Evolutionary conservation across 1,140 invertebrate genomes (phyloP).

Genomic region (Maniola jurtina): DNA sequence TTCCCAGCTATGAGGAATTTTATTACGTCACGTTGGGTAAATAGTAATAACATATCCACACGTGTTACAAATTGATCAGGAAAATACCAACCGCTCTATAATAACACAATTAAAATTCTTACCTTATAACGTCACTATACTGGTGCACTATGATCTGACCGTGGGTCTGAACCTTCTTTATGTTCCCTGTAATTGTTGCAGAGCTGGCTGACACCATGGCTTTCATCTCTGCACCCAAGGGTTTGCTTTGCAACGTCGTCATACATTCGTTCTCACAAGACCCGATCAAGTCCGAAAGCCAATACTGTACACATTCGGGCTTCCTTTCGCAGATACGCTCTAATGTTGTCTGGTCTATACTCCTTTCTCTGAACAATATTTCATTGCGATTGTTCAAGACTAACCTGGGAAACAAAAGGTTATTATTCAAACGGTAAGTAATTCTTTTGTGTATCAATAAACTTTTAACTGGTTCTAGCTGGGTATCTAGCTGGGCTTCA

Average conservation of each 20-base stretch:
- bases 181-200: conserved; percentile 76
- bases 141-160: conserved; percentile 77
- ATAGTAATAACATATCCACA: background rate
- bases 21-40: background rate
- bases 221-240: conserved; percentile 81
- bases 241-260: conserved; percentile 89
- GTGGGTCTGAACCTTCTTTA: conserved; percentile 77
- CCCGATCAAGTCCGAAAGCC: conserved; percentile 84
- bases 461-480: too few species aligned
- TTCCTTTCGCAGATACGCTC: conserved; percentile 69
- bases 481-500: too few species aligned
- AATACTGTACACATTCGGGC: conserved; percentile 77
- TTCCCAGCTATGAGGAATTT: background rate
- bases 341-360: conserved; percentile 69
- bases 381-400: conserved; percentile 68
- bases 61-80: conserved; percentile 8
- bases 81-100: conserved; percentile 24
- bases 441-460: background rate
- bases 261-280: conserved; percentile 88
- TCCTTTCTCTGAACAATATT: conserved; percentile 67
- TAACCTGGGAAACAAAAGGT: conserved; percentile 37
- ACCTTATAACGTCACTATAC: conserved; percentile 75
- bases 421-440: background rate
- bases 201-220: conserved; percentile 71
- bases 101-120: conserved; percentile 18